Percentiles rank a stretch among this genome's conserved stretches.
Evolutionary conservation across 2,888 invertebrate species (phyloP).

Genomic region (Steinernema scapterisci): DNA sequence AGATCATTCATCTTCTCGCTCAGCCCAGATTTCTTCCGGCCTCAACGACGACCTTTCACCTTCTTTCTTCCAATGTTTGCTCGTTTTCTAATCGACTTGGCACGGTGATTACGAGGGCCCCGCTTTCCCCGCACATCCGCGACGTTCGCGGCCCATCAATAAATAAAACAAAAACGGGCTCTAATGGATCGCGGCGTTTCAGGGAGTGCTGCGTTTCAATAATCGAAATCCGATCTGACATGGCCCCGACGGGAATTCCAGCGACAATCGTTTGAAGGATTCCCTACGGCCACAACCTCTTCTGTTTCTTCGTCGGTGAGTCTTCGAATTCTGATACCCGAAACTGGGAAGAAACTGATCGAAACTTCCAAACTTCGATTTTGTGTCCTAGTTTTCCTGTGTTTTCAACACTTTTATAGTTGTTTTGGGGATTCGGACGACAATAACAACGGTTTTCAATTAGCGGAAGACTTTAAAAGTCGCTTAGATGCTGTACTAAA

Average conservation of each 20-base stretch:
- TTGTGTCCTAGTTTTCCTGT: no score
- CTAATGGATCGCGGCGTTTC: constrained; percentile 30
- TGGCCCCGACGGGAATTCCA: neutral
- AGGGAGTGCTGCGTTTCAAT: constrained; percentile 1
- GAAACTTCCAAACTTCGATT: no score
- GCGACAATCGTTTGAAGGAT: neutral
- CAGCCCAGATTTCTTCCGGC: neutral
- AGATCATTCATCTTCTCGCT: neutral
- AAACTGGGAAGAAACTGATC: no score
- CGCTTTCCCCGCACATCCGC: neutral
- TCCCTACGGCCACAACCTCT: neutral
- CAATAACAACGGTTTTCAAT: neutral
- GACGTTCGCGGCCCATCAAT: constrained; percentile 11
- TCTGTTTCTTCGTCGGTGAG: constrained; percentile 1
- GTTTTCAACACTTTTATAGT: neutral
- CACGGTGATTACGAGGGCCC: neutral
- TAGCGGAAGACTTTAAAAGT: no score
- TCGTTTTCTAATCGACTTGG: neutral
- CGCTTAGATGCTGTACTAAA: no score
- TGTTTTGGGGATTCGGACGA: neutral
- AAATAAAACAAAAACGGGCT: constrained; percentile 8
- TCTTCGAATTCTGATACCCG: neutral
- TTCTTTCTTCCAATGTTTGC: neutral
- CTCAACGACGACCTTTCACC: neutral
- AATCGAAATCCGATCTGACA: constrained; percentile 30